Evolutionary conservation across 2,113 vertebrate species (phyloP).

Genomic region (Grallaria varia): DNA sequence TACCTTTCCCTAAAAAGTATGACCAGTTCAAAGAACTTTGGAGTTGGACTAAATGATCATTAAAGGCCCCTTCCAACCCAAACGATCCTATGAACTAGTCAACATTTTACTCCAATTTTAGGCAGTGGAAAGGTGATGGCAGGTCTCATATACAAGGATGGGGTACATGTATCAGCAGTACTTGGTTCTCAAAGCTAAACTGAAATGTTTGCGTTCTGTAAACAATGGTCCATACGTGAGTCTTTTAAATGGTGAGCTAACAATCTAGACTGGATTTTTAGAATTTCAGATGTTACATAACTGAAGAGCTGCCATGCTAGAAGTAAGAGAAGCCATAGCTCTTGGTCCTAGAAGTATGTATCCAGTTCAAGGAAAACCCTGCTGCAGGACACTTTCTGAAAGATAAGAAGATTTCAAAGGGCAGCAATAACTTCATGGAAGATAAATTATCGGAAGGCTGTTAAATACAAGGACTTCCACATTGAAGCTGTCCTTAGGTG

Average conservation of each 20-base stretch:
- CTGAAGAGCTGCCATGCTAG: neutral
- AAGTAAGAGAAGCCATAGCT: neutral
- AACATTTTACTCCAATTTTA: neutral
- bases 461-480: neutral
- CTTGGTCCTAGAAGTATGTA: neutral
- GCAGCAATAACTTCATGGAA: neutral
- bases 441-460: neutral
- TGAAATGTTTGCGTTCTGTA: neutral
- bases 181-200: neutral
- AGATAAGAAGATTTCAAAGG: neutral
- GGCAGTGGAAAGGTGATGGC: neutral
- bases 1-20: neutral
- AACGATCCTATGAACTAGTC: neutral
- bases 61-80: neutral
- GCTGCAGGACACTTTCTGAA: neutral
- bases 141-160: neutral
- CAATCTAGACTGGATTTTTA: neutral
- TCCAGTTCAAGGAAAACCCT: neutral
- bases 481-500: neutral
- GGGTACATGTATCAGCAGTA: neutral
- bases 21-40: neutral
- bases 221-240: neutral
- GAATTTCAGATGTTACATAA: neutral
- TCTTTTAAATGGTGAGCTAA: neutral
- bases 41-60: neutral